phyloP scores from a whole-genome alignment of 2,888 invertebrate genomes.

The Lepeophtheirus nordmannii region DNA sequence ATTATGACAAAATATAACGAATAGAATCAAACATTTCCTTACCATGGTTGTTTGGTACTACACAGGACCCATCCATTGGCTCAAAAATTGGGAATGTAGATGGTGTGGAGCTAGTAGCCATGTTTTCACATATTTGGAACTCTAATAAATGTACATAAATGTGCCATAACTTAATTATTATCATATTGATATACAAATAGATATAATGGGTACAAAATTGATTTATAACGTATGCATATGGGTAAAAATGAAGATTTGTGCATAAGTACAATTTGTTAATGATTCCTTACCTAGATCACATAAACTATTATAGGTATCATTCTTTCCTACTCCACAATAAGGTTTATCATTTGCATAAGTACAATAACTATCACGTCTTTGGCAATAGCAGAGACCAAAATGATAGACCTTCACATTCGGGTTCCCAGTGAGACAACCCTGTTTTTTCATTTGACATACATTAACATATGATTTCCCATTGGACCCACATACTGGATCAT shows the following conservation, averaged over 20 bases:
- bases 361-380: neutral
- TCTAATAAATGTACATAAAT: neutral
- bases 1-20: neutral
- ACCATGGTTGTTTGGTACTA: neutral
- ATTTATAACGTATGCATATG: too few relatives aligned
- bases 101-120: neutral
- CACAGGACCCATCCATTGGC: neutral
- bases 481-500: slow-evolving; percentile 13
- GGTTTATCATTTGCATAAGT: neutral
- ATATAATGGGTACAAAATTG: too few relatives aligned
- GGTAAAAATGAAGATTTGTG: too few relatives aligned
- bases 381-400: slow-evolving; percentile 6
- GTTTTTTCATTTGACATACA: neutral
- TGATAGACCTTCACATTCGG: slow-evolving; percentile 22
- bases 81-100: neutral
- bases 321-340: neutral
- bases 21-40: neutral
- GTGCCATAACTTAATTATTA: neutral
- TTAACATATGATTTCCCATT: slow-evolving; percentile 14
- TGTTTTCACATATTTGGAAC: slow-evolving; percentile 13
- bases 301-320: neutral
- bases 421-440: slow-evolving; percentile 1
- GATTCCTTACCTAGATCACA: neutral
- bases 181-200: too few relatives aligned
- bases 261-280: too few relatives aligned